phyloP scores from a whole-genome alignment of 2,113 vertebrate genomes.

The Antigone vipio region DNA sequence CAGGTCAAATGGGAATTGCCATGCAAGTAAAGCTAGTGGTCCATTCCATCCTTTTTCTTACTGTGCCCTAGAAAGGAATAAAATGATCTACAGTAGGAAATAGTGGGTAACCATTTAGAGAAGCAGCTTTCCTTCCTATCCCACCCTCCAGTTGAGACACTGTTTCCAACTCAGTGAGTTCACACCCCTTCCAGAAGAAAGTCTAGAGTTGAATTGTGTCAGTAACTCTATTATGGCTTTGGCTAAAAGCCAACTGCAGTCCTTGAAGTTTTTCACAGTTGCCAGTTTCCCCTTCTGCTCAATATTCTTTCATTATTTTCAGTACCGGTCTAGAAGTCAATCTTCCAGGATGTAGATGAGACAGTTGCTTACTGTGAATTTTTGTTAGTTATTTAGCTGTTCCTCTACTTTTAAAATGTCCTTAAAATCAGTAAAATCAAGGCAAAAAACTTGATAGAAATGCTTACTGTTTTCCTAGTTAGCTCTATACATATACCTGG shows the following conservation, averaged over 20 bases:
- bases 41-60: background rate
- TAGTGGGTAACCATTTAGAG: background rate
- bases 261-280: background rate
- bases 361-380: background rate
- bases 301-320: background rate
- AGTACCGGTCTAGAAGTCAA: background rate
- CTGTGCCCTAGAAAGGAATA: background rate
- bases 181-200: background rate
- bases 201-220: background rate
- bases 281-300: background rate
- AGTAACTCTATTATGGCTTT: background rate
- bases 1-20: background rate
- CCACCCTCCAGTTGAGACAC: accelerated
- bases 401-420: background rate
- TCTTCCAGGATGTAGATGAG: background rate
- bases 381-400: background rate
- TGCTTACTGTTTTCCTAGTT: background rate
- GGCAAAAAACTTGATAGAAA: background rate
- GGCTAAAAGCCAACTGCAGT: background rate
- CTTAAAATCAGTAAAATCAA: background rate
- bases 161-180: background rate
- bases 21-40: background rate
- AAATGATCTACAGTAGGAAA: background rate
- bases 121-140: background rate
- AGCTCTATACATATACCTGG: background rate